Evolutionary conservation across 2,888 invertebrate species (phyloP), one percentile per base, ranked within the genome.

Genomic region (Arenicola marina): DNA sequence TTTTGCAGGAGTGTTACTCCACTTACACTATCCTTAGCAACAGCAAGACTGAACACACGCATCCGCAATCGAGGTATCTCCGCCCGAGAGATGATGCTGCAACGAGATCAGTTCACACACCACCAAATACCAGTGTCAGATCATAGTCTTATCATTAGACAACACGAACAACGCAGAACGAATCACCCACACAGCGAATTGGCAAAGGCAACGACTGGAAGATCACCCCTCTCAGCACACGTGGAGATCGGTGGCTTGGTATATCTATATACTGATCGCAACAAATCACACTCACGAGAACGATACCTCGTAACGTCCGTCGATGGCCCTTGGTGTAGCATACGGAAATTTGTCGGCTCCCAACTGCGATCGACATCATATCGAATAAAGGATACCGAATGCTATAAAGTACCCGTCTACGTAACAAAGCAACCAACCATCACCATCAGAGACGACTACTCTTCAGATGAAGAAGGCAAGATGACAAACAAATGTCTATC

Each of bases 41-140:
- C 15, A 7, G 7, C 53, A 11, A 28, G 15, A 11, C 15, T 53
- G 31, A 53, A 53, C 33, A 15, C 32, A 15, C 29, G 31, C 15
- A 53, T 53, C 15, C 53, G 53, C 15, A 53, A 32, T 7, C 7
- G 33, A 15, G 53, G 53, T 32, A 29, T 53, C 4, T 53, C 53
- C 24, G 53, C 53, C 11, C 28, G 32, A 53, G 53, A 53, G 33
- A 7, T 53, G 31, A 31, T 29, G 53, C 28, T 32, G 15, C 53
- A 53, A 24, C 29, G 31, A 31, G 53, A 28, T 24, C 53, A 53
- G 32, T 11, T 53, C 53, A 53, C 53, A 53, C 11, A 24, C 24
- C 4, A 7, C 7, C 53, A 53, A 32, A 29, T 53, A 11, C 53
- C 32, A 18, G 24, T 53, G 11, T 11, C 7, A 18, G 32, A 53